phyloP scores from a whole-genome alignment of 2,888 invertebrate species.

The Perithous albicinctus region DNA sequence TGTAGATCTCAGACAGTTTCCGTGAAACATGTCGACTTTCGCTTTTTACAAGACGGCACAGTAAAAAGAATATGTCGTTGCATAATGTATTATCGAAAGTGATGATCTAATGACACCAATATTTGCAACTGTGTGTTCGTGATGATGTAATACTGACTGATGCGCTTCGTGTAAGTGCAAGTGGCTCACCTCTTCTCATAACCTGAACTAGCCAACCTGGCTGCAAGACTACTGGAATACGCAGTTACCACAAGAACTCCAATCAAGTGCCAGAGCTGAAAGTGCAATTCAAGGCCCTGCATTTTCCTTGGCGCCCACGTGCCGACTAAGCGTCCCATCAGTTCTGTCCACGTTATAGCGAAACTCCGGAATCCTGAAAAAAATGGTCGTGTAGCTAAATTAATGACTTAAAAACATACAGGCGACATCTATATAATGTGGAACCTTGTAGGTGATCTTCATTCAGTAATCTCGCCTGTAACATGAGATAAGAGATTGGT shows the following conservation, averaged over 20 bases:
- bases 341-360: slow-evolving; percentile 73
- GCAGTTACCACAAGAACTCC: slow-evolving; percentile 79
- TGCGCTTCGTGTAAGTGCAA: neutral
- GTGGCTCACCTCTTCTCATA: slow-evolving; percentile 77
- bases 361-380: slow-evolving; percentile 76
- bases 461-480: too few relatives aligned
- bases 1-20: too few relatives aligned
- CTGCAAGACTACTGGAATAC: slow-evolving; percentile 80
- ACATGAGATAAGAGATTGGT: too few relatives aligned
- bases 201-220: slow-evolving; percentile 76
- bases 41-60: too few relatives aligned
- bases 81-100: too few relatives aligned
- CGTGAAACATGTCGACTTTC: too few relatives aligned
- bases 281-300: slow-evolving; percentile 71
- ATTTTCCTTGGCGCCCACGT: slow-evolving; percentile 71
- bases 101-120: too few relatives aligned
- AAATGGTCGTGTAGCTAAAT: neutral
- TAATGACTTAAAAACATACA: neutral
- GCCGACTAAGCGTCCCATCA: slow-evolving; percentile 77
- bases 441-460: too few relatives aligned
- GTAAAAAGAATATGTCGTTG: too few relatives aligned
- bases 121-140: too few relatives aligned
- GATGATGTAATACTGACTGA: too few relatives aligned
- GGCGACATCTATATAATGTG: neutral
- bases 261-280: slow-evolving; percentile 79